These are phyloP conservation scores for Drosophila macrospina DNA, from an alignment of 2,888 invertebrate species.

Conservation along the genomic window DNA sequence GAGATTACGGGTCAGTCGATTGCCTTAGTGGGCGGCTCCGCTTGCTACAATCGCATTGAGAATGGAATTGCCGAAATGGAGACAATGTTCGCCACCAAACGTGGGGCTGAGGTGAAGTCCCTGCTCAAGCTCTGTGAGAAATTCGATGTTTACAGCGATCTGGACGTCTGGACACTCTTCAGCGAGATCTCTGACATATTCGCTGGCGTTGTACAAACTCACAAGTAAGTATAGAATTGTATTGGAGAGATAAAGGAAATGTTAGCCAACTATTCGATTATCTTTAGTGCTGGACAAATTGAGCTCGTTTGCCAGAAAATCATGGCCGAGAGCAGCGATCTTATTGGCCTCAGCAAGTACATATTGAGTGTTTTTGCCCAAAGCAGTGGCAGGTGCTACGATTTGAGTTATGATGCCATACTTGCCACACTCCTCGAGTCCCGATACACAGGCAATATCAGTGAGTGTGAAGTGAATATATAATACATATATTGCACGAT, in stretches of 20 bases:
- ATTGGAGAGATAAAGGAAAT: too few species aligned
- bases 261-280: neutral
- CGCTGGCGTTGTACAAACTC: conserved; percentile 81
- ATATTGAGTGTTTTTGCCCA: conserved; percentile 55
- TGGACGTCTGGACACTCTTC: conserved; percentile 83
- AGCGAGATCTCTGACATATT: conserved; percentile 82
- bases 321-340: conserved; percentile 73
- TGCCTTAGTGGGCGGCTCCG: conserved; percentile 75
- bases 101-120: conserved; percentile 74
- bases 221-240: conserved; percentile 67
- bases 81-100: conserved; percentile 71
- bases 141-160: conserved; percentile 79
- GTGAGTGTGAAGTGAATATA: conserved; percentile 57
- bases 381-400: conserved; percentile 63
- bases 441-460: conserved; percentile 58
- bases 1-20: conserved; percentile 83
- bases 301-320: conserved; percentile 73
- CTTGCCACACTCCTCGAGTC: conserved; percentile 55
- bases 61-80: conserved; percentile 82
- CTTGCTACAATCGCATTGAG: conserved; percentile 81
- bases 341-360: conserved; percentile 71
- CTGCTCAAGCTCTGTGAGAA: conserved; percentile 81
- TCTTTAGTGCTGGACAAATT: conserved; percentile 72
- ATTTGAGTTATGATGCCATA: conserved; percentile 75
- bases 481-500: neutral